Percentiles rank a stretch among this genome's conserved stretches.
phyloP scores from a whole-genome alignment of 2,797 vertebrate species.

The Neomorphus geoffroyi region DNA sequence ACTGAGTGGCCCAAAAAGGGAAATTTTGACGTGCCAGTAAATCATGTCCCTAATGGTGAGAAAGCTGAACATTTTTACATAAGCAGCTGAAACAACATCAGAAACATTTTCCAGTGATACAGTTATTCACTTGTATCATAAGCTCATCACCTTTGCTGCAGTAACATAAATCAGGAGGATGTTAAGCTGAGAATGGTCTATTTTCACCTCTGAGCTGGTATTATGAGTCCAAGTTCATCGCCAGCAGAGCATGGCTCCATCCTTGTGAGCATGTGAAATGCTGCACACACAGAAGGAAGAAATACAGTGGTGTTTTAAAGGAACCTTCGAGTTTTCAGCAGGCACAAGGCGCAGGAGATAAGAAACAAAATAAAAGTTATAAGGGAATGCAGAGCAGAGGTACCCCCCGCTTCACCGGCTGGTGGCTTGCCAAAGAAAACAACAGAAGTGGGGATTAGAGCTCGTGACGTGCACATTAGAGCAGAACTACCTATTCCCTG shows the following conservation, averaged over 20 bases:
- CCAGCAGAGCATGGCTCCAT: neutral
- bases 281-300: neutral
- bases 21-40: slow-evolving; percentile 60
- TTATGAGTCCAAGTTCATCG: neutral
- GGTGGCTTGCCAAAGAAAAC: slow-evolving; percentile 51
- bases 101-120: slow-evolving; percentile 41
- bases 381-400: neutral
- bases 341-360: neutral
- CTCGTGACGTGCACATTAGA: neutral
- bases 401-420: neutral
- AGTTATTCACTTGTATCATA: slow-evolving; percentile 34
- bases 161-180: slow-evolving; percentile 11
- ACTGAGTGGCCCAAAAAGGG: slow-evolving; percentile 34
- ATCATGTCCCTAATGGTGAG: slow-evolving; percentile 52
- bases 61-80: slow-evolving; percentile 44
- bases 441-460: slow-evolving; percentile 19
- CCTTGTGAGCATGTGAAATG: neutral
- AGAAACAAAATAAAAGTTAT: slow-evolving; percentile 21
- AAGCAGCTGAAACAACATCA: slow-evolving; percentile 74
- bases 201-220: neutral
- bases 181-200: slow-evolving; percentile 16
- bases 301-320: neutral
- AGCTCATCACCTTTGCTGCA: slow-evolving; percentile 26
- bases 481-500: slow-evolving; percentile 2
- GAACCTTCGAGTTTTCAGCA: slow-evolving; percentile 12